Percentiles rank a stretch among this genome's conserved stretches.
Conservation (phyloP, 2,113 vertebrate genomes). For the Phalacrocorax brasilianus region DNA sequence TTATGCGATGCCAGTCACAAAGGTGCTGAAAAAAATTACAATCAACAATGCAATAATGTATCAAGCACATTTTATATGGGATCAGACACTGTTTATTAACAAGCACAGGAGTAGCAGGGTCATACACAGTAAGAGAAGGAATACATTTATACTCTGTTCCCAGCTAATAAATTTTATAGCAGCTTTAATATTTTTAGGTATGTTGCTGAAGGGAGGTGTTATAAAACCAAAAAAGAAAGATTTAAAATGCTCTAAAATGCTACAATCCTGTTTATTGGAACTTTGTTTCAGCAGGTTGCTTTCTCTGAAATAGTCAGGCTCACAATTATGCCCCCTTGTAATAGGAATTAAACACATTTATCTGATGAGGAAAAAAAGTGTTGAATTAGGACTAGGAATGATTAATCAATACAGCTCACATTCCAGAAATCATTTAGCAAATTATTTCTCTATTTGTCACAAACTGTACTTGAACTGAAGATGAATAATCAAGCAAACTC, state of each 20-base stretch:
- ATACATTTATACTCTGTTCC: slow-evolving; percentile 22
- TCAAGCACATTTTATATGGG: background rate
- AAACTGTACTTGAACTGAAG: background rate
- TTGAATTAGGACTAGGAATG: background rate
- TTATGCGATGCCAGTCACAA: background rate
- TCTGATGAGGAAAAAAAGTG: background rate
- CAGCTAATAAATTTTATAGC: slow-evolving; percentile 58
- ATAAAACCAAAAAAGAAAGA: background rate
- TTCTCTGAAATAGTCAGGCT: background rate
- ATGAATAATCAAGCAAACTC: background rate
- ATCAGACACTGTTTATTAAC: slow-evolving; percentile 19
- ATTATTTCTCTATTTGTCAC: background rate
- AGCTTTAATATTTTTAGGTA: slow-evolving; percentile 32
- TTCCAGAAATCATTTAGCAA: background rate
- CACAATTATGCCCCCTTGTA: background rate
- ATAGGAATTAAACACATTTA: background rate
- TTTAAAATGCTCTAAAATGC: slow-evolving; percentile 16
- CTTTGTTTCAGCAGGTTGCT: background rate
- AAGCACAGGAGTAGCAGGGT: background rate
- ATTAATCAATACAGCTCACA: background rate
- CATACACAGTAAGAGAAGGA: background rate
- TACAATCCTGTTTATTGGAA: slow-evolving; percentile 4
- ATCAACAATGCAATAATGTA: background rate
- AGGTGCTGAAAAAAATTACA: slow-evolving; percentile 48
- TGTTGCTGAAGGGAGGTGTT: slow-evolving; percentile 31